Evolutionary conservation across 2,797 vertebrate genomes (phyloP), one percentile per base, ranked within the genome.

Genomic region (Pangasius mekongensis): DNA sequence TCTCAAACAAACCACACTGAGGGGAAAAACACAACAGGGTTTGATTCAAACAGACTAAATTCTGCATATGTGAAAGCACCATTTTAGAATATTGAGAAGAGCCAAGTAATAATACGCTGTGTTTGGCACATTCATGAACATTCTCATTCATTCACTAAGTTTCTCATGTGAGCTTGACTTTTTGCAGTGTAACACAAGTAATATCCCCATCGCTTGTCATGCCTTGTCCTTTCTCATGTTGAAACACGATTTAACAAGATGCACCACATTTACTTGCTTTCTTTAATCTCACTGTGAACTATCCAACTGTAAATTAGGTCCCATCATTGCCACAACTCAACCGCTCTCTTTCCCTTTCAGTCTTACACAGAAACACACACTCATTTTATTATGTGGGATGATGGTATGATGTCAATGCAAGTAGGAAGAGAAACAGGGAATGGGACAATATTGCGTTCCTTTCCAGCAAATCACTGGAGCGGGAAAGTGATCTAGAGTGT

Each of bases 391-490:
- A 67, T 0, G 97, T 97, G 94, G 96, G 97, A 94, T 86, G 91
- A 90, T 96, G 97, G 97, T 96, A 97, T 98, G 97, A 96, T 94
- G 95, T 96, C 95, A 96, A 96, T 98, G 95, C 92, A 93, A 91
- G 49, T 71, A 90, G 97, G 96, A 95, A 96, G 97, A 93, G 94
- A 93, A 88, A 30, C 86, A 86, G 95, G 94, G 93, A 96, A 95
- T 92, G 93, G 93, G 93, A 88, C 90, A 94, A 93, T 95, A 86
- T 86, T 14, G 27, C 11, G 62, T 22, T 18, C 74, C 36, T 78
- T 78, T 84, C 71, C 22, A 64, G 27, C 14, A 83, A n/a, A 47
- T 66, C 14, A 20, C 47, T 39, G 33, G 33, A 52, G 56, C 36
- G 16, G 24, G 43, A 52, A 54, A 39, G 71, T 56, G 54, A n/a